Conservation (phyloP, 2,888 invertebrate species). For the Drosophila paramelanica region DNA sequence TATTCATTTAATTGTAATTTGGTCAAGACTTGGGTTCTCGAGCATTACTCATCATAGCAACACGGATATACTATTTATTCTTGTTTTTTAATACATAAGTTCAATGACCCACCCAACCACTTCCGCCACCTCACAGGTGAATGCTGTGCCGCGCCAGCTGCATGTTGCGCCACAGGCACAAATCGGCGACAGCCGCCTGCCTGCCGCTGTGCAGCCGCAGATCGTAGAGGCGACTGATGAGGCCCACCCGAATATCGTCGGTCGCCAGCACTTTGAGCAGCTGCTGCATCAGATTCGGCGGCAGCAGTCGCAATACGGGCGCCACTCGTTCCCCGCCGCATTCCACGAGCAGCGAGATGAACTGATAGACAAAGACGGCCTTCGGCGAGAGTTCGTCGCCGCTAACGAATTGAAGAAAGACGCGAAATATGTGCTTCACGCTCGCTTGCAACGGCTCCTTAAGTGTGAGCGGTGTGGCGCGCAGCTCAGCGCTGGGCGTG, state of each 20-base stretch:
- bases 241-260: constrained; percentile 84
- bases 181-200: constrained; percentile 93
- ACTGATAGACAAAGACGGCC: constrained; percentile 92
- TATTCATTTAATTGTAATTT: constrained; percentile 14
- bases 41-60: constrained; percentile 10
- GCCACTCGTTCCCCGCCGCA: constrained; percentile 91
- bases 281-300: constrained; percentile 91
- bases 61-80: constrained; percentile 13
- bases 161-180: constrained; percentile 94
- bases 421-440: constrained; percentile 89
- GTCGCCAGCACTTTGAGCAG: constrained; percentile 88
- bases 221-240: constrained; percentile 88
- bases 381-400: constrained; percentile 92
- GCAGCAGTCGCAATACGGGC: constrained; percentile 90
- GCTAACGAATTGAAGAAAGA: constrained; percentile 88
- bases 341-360: constrained; percentile 90
- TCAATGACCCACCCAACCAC: not conserved
- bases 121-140: constrained; percentile 69
- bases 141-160: constrained; percentile 86
- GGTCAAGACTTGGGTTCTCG: not conserved
- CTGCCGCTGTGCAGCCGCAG: constrained; percentile 90
- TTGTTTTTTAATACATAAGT: constrained; percentile 17
- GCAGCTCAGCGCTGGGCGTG: constrained; percentile 48
- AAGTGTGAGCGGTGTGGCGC: constrained; percentile 81
- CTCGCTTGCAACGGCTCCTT: constrained; percentile 89